Percentiles rank a stretch among this genome's conserved stretches.
Evolutionary conservation across 2,797 vertebrate genomes (phyloP).

Genomic region (Graptemys geographica): DNA sequence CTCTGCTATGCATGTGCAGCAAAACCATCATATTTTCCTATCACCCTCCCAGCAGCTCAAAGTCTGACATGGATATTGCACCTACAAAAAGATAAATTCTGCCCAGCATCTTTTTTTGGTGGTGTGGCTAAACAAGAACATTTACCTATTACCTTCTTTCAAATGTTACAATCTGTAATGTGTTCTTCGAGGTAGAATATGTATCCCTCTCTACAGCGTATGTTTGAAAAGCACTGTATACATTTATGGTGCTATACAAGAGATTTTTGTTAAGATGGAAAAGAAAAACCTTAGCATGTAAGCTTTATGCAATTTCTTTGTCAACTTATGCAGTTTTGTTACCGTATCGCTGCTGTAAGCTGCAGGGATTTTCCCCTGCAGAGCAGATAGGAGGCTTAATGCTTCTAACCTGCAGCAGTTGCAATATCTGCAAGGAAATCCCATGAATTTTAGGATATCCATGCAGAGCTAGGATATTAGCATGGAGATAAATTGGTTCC

Average conservation of each 20-base stretch:
- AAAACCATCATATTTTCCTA: constrained; percentile 58
- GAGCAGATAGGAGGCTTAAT: background rate
- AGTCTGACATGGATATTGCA: constrained; percentile 39
- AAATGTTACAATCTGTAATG: background rate
- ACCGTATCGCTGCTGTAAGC: background rate
- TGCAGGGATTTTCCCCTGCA: background rate
- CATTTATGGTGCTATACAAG: background rate
- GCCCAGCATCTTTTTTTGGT: constrained; percentile 42
- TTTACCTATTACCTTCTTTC: background rate
- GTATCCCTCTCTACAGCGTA: fast-evolving
- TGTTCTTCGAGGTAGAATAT: background rate
- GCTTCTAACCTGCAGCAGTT: background rate
- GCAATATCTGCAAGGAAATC: background rate
- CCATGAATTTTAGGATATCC: background rate
- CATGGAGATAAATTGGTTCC: background rate
- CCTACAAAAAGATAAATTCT: constrained; percentile 52
- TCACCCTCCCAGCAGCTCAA: constrained; percentile 36
- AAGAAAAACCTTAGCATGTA: background rate
- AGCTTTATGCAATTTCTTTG: background rate
- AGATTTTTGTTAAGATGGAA: background rate
- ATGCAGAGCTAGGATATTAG: fast-evolving
- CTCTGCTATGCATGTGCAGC: constrained; percentile 14
- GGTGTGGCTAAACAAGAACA: constrained; percentile 21
- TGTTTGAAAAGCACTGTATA: background rate
- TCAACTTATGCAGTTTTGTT: background rate